Percentiles rank a stretch among this genome's conserved stretches.
Conservation (phyloP, 2,888 invertebrate genomes). For the Meteorus cinctellus region DNA sequence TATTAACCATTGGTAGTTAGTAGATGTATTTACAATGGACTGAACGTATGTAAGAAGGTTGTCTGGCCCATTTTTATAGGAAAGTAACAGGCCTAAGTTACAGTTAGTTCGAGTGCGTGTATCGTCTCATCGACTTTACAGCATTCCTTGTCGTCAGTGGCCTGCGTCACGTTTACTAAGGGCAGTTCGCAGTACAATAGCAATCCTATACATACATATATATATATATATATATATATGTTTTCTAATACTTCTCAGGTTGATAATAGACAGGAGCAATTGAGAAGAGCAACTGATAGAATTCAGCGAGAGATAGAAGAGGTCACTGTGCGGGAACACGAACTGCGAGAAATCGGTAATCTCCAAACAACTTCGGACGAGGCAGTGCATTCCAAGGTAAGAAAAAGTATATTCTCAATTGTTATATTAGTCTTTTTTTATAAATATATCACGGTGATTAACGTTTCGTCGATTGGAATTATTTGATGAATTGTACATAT, state of each 20-base stretch:
- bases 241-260: constrained; percentile 70
- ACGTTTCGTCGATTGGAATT: constrained; percentile 6
- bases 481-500: neutral
- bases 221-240: neutral
- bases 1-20: neutral
- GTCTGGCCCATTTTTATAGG: constrained; percentile 64
- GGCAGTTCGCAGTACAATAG: neutral
- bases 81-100: constrained; percentile 58
- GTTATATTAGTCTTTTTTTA: neutral
- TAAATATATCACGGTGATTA: neutral
- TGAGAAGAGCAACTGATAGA: constrained; percentile 78
- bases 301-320: constrained; percentile 93
- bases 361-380: constrained; percentile 77
- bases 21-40: constrained; percentile 14
- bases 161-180: constrained; percentile 25
- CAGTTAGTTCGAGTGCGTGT: constrained; percentile 59
- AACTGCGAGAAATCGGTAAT: constrained; percentile 80
- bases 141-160: constrained; percentile 46
- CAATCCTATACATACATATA: neutral
- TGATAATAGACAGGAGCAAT: constrained; percentile 81
- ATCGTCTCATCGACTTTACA: constrained; percentile 40
- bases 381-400: constrained; percentile 73
- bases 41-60: constrained; percentile 26
- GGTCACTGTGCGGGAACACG: constrained; percentile 88
- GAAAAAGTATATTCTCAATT: constrained; percentile 17